A percentile compares a stretch with the other conserved stretches of the same genome.
Conservation (phyloP, 2,888 invertebrate genomes). For the Steinernema carpocapsae region DNA sequence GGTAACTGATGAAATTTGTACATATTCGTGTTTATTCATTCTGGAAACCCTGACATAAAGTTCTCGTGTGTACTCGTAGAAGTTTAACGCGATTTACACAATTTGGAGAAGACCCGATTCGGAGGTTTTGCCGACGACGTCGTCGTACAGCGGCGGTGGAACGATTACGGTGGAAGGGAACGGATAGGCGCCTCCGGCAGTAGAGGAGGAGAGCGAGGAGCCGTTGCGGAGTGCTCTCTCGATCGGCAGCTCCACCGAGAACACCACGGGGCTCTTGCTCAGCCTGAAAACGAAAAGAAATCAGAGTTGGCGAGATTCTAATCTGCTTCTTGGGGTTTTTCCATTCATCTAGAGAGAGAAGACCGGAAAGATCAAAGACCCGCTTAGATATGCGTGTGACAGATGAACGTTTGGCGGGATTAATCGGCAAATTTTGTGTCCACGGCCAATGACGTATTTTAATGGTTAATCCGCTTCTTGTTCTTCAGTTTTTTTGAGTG, state of each 20-base stretch:
- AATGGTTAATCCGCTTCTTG: too few relatives aligned
- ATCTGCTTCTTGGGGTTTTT: too few relatives aligned
- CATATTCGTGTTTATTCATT: conserved; percentile 15
- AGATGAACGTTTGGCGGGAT: too few relatives aligned
- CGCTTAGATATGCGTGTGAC: too few relatives aligned
- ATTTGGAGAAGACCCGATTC: conserved; percentile 31
- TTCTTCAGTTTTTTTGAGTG: too few relatives aligned
- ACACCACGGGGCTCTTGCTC: conserved; percentile 20
- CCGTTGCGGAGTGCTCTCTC: conserved; percentile 15
- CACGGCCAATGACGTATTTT: too few relatives aligned
- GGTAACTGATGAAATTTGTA: conserved; percentile 1
- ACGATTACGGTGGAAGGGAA: conserved; percentile 32
- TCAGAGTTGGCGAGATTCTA: too few relatives aligned
- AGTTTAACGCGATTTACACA: conserved; percentile 20
- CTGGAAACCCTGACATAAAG: background rate
- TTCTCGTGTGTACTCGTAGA: conserved; percentile 15
- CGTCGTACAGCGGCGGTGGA: conserved; percentile 32
- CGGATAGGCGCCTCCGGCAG: conserved; percentile 6
- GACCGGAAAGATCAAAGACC: too few relatives aligned
- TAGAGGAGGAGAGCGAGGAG: background rate
- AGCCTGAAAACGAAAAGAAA: conserved; percentile 6
- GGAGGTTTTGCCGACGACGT: conserved; percentile 32
- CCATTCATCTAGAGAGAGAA: too few relatives aligned
- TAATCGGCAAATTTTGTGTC: too few relatives aligned
- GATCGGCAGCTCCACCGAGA: conserved; percentile 26